Base-by-base conservation (phyloP, 2,888 invertebrate genomes). In the Arenicola marina region DNA sequence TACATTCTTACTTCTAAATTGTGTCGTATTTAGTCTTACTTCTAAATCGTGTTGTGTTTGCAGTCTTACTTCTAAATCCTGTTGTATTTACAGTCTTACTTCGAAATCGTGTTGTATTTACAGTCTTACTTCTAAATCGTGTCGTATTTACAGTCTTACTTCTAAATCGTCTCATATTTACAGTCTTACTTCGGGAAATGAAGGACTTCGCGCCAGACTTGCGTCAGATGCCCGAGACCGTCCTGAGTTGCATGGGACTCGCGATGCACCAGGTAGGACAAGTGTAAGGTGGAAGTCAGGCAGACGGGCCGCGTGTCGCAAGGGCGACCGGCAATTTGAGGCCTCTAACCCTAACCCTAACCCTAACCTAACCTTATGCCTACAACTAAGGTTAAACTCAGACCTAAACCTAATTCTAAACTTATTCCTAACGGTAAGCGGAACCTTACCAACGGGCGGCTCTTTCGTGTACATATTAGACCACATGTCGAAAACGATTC, bases 201-300 rank as follows among this genome's bases (percentile, higher is more conserved):
- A 80, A 87, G 26, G 84, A 85, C n/a, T 87, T 92, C 71, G 82
- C 83, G 64, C 85, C 86, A 48, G 90, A 92, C 72, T 81, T 95
- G 46, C 85, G 86, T 70, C 87, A 88, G 62, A 88, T 87, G 64
- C 91, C 93, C 0, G 87, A 89, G 63, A 85, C 85, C 59, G 88
- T 89, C 21, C 84, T 95, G 54, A 87, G 88, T 59, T 88, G 90
- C 61, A 81, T 94, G 60, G 91, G 91, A 54, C 85, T 91, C 66
- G 92, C 92, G 56, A 89, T 93, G 85, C 90, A 93, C 84, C 89
- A 92, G 86, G 89, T 89, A 24, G 28, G 34, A 32, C 51, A 2
- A 4, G 32, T 4, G 26, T 15, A 24, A 46, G 21, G 24, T 56
- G 4, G 28, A 28, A 24, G n/a, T n/a, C n/a, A n/a, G n/a, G n/a